Base-by-base conservation (phyloP, 2,888 invertebrate species). In the Lucinisca nassula region DNA sequence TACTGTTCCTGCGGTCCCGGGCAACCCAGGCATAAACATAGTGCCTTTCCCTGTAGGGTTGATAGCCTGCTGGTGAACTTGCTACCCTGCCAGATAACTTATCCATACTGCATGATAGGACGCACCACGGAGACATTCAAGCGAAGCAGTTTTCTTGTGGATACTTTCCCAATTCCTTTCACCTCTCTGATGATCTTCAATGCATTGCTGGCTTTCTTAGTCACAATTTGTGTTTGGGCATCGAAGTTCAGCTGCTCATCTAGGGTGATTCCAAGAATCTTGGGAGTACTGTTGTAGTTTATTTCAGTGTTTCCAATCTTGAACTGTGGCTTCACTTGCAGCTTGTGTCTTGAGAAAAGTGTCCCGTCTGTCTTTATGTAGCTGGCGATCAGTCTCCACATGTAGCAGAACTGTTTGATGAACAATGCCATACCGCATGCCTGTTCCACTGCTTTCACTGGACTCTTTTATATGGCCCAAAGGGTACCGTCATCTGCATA, bases 121-220 rank as follows among this genome's bases (percentile, higher is more conserved):
- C 67, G 35, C 30, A 79, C 67, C 37, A 67, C 67, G 24, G 67
- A 27, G 21, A 24, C 40, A 30, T 79, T 70, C 38, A 61, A n/a
- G 40, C n/a, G 27, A 1, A 61, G n/a, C n/a, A 79, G 49, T 70
- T 76, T 76, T 3, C 35, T 51, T 30, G 27, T 61, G 21, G 67
- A 79, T 24, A 67, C 67, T 61, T 37, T 72, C 8, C 70, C 45
- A 24, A 82, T 49, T 55, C 77, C 82, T 37, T 82, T 82, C 27
- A 82, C 67, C 37, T 82, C 82, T 45, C 70, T 58, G n/a, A 82
- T 82, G 24, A 75, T 37, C 49, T 70, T 67, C 17, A 77, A 70
- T n/a, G 82, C 40, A 30, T 55, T 37, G 45, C 37, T 82, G 8
- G 76, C 61, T 70, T 76, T 82, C 70, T 70, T 82, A 32, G 35